Evolutionary conservation across 2,113 vertebrate genomes (phyloP).

Genomic region (Lophius piscatorius): DNA sequence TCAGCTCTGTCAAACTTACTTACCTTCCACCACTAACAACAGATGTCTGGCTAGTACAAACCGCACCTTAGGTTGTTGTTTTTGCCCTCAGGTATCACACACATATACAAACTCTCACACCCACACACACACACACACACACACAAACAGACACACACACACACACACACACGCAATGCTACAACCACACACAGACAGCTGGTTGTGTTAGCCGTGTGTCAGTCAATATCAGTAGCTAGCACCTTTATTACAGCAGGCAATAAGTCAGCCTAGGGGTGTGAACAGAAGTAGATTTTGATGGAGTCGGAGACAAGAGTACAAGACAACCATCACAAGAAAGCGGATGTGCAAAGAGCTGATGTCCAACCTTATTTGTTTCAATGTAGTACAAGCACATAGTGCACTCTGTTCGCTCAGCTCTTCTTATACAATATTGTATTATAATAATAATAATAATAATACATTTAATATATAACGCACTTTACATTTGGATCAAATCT

Average conservation of each 20-base stretch:
- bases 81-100: conserved; percentile 66
- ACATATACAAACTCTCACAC: conserved; percentile 18
- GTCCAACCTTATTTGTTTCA: conserved; percentile 33
- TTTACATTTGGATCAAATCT: no score
- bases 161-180: conserved; percentile 19
- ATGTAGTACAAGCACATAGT: conserved; percentile 9
- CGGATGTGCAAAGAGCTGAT: conserved; percentile 24
- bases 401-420: no score
- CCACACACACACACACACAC: conserved; percentile 17
- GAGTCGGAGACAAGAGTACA: conserved; percentile 49
- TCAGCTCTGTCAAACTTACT: conserved; percentile 78
- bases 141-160: conserved; percentile 15
- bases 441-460: no score
- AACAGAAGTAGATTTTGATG: conserved; percentile 58
- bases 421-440: no score
- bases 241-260: conserved; percentile 73
- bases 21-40: conserved; percentile 74
- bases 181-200: conserved; percentile 22
- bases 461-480: no score
- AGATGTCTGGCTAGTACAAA: conserved; percentile 72
- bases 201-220: conserved; percentile 66
- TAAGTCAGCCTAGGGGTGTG: conserved; percentile 60
- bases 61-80: conserved; percentile 72
- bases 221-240: conserved; percentile 70
- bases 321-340: conserved; percentile 31